Evolutionary conservation across 2,113 vertebrate species (phyloP).

Genomic region (Xiphophorus maculatus): DNA sequence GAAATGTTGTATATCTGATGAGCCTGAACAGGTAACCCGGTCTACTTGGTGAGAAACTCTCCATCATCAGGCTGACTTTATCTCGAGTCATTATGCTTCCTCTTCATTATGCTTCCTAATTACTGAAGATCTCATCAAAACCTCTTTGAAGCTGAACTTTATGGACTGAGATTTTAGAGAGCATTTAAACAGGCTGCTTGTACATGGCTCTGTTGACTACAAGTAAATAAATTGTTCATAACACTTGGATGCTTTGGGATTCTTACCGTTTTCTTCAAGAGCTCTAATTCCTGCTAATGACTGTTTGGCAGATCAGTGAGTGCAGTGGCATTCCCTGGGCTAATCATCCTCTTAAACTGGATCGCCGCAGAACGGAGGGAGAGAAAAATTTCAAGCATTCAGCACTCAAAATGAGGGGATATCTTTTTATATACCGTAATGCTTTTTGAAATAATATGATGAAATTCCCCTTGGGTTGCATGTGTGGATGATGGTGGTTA

Average conservation of each 20-base stretch:
- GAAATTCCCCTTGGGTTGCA: background rate
- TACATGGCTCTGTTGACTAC: conserved; percentile 8
- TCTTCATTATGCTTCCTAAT: conserved; percentile 5
- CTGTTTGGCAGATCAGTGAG: conserved; percentile 16
- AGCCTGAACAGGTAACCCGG: conserved; percentile 36
- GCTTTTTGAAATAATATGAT: conserved; percentile 12
- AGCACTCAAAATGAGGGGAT: conserved; percentile 7
- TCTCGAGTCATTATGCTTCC: conserved; percentile 6
- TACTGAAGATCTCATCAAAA: conserved; percentile 22
- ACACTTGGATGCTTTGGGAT: conserved; percentile 20
- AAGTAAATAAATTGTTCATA: conserved; percentile 43
- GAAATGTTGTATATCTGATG: conserved; percentile 65
- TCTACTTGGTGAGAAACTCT: conserved; percentile 4
- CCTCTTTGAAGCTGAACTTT: background rate
- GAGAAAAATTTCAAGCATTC: background rate
- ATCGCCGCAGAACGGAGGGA: conserved; percentile 19
- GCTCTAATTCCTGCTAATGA: conserved; percentile 39
- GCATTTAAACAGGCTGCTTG: background rate
- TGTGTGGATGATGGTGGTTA: conserved; percentile 24
- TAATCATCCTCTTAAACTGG: conserved; percentile 40
- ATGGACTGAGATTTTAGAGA: background rate
- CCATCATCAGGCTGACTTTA: conserved; percentile 10
- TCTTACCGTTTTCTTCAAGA: conserved; percentile 47
- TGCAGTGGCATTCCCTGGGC: conserved; percentile 20
- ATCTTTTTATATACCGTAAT: background rate